Base-by-base conservation (phyloP, 2,888 invertebrate species). In the Patella pellucida region DNA sequence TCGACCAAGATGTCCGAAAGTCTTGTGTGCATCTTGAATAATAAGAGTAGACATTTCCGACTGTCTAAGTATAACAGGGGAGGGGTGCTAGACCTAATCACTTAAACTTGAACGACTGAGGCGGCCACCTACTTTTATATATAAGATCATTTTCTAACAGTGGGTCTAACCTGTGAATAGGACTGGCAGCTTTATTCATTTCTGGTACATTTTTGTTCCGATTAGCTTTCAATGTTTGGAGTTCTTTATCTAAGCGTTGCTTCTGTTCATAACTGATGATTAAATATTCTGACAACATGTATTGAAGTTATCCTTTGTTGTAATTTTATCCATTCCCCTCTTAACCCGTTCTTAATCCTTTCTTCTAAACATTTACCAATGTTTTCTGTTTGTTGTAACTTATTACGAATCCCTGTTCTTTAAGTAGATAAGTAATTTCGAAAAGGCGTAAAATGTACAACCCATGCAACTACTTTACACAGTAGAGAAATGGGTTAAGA, bases 91-190 rank as follows among this genome's bases (percentile, higher is more conserved):
- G 9, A 2, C 2, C 15, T 54, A 2, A 16, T 54, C 54, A 3
- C n/a, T 54, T 16, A 54, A 14, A 16, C n/a, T 54, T 16, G 54
- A 54, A 54, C 54, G 54, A n/a, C n/a, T 54, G 15, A 54, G n/a
- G 15, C 7, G 14, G 3, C 54, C 54, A 3, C 54, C 54, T n/a
- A 69, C 69, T 41, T 31, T 31, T n/a, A n/a, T n/a, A n/a, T 19
- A 69, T 3, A 11, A 69, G 5, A 41, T 31, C 69, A n/a, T 31
- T 16, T 19, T 19, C 50, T 11, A 69, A 12, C 16, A 69, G 5
- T 69, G 69, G 69, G 15, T 69, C 69, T n/a, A 69, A 50, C n/a
- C 50, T 69, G 15, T n/a, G 16, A 16, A 69, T 50, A 69, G 50
- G 16, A 16, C 50, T 69, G 15, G 19, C 1, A 31, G 31, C 31